Conservation (phyloP, 2,797 vertebrate species). For the Telmatherina bonti region DNA sequence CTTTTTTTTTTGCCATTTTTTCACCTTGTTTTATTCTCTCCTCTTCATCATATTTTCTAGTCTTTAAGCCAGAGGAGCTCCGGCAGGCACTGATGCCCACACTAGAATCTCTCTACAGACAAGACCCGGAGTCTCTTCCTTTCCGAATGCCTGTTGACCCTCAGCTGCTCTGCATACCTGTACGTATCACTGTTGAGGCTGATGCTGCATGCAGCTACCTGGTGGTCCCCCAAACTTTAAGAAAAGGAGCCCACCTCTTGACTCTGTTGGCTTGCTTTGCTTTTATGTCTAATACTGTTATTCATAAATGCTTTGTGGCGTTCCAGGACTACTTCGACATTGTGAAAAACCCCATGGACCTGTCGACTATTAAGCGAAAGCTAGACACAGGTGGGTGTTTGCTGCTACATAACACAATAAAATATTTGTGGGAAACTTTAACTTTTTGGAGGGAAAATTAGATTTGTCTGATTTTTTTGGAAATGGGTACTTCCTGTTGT, state of each 20-base stretch:
- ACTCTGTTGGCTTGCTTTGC: background rate
- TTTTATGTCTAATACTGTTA: background rate
- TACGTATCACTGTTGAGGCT: conserved; percentile 77
- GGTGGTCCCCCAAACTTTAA: background rate
- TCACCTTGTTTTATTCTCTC: background rate
- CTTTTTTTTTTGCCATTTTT: background rate
- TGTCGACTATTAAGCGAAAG: conserved; percentile 97
- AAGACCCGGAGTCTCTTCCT: conserved; percentile 97
- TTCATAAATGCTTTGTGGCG: conserved; percentile 22
- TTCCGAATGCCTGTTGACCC: conserved; percentile 99
- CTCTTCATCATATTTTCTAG: conserved; percentile 70
- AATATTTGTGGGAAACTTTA: background rate
- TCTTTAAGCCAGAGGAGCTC: conserved; percentile 98
- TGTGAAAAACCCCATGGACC: conserved; percentile 98
- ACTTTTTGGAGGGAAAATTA: background rate
- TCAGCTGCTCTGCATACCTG: conserved; percentile 95
- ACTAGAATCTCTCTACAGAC: conserved; percentile 96
- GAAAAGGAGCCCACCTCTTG: background rate
- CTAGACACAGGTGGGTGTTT: conserved; percentile 92
- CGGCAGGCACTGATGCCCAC: conserved; percentile 99
- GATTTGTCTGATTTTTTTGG: too few species aligned
- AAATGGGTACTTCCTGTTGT: background rate
- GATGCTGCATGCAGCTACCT: background rate
- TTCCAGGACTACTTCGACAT: conserved; percentile 99
- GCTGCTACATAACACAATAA: background rate